Base-by-base conservation (phyloP, 1,140 invertebrate species). In the Drosophila micromelanica region DNA sequence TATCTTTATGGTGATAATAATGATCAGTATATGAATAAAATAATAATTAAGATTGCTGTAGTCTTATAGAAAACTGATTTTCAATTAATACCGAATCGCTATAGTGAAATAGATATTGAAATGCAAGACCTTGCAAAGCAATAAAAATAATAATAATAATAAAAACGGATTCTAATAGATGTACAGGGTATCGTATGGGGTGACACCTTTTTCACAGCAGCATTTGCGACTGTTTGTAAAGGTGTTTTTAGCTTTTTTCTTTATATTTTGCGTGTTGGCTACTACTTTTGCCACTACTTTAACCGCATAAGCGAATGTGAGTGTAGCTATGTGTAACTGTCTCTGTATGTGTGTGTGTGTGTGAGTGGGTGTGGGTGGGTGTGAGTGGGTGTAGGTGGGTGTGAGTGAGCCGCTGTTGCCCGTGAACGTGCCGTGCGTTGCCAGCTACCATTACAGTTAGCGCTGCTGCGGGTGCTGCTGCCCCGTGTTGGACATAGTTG, bases 241-340 rank as follows among this genome's bases (percentile, higher is more conserved):
- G 32, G 42, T 43, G 1, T 54, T 54, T 27, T 42, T 37, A 37
- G 37, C 60, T 56, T 23, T 42, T 37, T 42, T 48, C 60, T 56
- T 23, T 40, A 56, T 62, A 57, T 52, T 59, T 63, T 71, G 65
- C 37, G 63, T 64, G 71, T 56, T 85, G 80, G 81, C 73, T 80
- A 80, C 81, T 85, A 71, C 80, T 85, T 74, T 85, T 78, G 77
- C 81, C 74, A 80, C 80, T 85, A 77, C 73, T 86, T 80, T 68
- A 85, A 80, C 81, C 75, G 65, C 75, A 86, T 80, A 85, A 82
- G 78, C 70, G 73, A 55, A 74, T 76, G 52, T 27, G 56, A 48
- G 38, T 49, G 17, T 52, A 27, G 46, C 8, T 43, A 27, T 43
- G 15, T 54, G 27, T 60, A 23, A 37, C 30, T 46, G 35, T 70